Base-by-base conservation (phyloP, 2,888 invertebrate genomes). In the Mystacides longicornis region DNA sequence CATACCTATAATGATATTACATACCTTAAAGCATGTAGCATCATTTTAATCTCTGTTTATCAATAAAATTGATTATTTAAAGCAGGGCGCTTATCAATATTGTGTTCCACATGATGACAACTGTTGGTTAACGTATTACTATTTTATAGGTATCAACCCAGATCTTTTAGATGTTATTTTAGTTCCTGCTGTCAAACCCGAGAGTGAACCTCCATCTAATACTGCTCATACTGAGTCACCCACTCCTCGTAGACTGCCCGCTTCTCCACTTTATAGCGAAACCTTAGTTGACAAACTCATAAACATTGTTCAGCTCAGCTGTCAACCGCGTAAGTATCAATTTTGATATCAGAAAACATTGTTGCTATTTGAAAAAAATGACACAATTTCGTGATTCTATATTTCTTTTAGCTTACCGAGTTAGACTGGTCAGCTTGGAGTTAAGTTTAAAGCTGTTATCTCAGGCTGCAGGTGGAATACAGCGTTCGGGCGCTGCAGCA, bases 391-490 rank as follows among this genome's bases (percentile, higher is more conserved):
- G n/a, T n/a, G n/a, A n/a, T n/a, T n/a, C n/a, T n/a, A n/a, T 60
- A n/a, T n/a, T n/a, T n/a, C 52, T 63, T 64, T 21, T 67, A 85
- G 92, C 87, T 21, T 89, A 91, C 64, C 86, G 87, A 69, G 89
- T 98, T 21, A 86, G 98, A 5, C 79, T 98, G 52, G 89, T 95
- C 4, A 97, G 97, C 0, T 76, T 97, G 61, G 96, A 98, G 69
- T 78, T 99, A 65, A 84, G 89, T 43, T 81, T 93, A 57, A 85
- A 90, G 52, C 73, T 98, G 42, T 75, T 96, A 55, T 77, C 83
- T 53, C 85, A 86, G 65, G 74, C 93, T 52, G 80, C 81, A 63
- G n/a, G 69, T 71, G 31, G 72, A 71, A 14, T 50, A 2, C 46
- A 47, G 19, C 14, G 21, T 1, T n/a, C 20, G 2, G 23, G 20